These are phyloP conservation scores for Hybos culiciformis DNA, from an alignment of 2,888 invertebrate species.

Conservation along the genomic window DNA sequence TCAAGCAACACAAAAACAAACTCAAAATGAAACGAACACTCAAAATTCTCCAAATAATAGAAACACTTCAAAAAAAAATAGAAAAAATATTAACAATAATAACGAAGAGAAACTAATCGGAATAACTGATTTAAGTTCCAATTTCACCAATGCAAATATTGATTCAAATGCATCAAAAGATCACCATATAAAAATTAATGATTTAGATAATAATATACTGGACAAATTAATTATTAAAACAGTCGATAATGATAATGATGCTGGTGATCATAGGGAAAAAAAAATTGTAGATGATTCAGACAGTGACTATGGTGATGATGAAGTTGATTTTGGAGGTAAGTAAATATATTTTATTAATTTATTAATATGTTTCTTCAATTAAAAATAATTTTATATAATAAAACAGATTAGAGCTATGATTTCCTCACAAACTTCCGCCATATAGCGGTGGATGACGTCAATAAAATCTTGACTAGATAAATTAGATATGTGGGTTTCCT, in stretches of 20 bases:
- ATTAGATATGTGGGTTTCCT: too few species aligned
- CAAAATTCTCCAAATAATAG: not conserved
- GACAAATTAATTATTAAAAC: too few species aligned
- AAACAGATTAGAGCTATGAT: too few species aligned
- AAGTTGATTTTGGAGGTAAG: constrained; percentile 6
- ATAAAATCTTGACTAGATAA: too few species aligned
- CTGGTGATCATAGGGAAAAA: not conserved
- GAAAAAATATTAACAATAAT: not conserved
- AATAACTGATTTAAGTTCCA: not conserved
- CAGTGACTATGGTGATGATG: constrained; percentile 6
- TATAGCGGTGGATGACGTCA: too few species aligned
- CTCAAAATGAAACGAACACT: not conserved
- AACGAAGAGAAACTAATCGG: not conserved
- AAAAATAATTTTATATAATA: too few species aligned
- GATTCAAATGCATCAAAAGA: not conserved
- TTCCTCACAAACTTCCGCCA: too few species aligned
- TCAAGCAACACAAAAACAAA: too few species aligned
- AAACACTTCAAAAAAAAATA: not conserved
- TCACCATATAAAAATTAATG: not conserved
- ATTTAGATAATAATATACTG: too few species aligned
- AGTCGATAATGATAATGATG: not conserved
- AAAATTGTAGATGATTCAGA: not conserved
- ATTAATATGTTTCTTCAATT: too few species aligned
- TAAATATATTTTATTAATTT: too few species aligned
- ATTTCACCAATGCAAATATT: not conserved